These are phyloP conservation scores for Pangasius djambal DNA, from an alignment of 2,797 vertebrate genomes.

Conservation along the genomic window DNA sequence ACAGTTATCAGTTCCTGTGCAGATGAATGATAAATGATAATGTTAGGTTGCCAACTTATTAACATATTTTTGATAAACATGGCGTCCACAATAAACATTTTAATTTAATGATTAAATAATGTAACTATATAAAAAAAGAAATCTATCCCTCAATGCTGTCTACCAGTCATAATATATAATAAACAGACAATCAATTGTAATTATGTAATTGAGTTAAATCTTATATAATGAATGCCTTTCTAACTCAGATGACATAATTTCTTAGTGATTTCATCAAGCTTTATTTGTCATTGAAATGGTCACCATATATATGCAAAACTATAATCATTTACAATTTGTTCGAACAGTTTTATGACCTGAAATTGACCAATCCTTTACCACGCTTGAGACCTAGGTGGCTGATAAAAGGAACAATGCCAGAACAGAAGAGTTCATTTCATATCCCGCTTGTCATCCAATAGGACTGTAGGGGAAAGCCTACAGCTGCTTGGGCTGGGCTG, in stretches of 20 bases:
- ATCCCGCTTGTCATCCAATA: slow-evolving; percentile 9
- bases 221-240: neutral
- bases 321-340: slow-evolving; percentile 30
- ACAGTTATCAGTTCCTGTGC: neutral
- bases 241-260: neutral
- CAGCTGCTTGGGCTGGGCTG: slow-evolving; percentile 34
- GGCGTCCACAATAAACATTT: neutral
- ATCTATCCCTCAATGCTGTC: neutral
- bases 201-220: neutral
- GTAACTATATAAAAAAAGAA: neutral
- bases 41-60: neutral
- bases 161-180: neutral
- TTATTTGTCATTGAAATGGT: neutral
- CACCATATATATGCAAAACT: neutral
- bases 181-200: neutral
- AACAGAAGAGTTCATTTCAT: slow-evolving; percentile 34
- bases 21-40: neutral
- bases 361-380: slow-evolving; percentile 61
- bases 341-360: slow-evolving; percentile 63
- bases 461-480: slow-evolving; percentile 39
- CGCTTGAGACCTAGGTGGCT: slow-evolving; percentile 50
- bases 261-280: neutral
- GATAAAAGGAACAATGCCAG: slow-evolving; percentile 56
- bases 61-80: neutral
- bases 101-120: neutral